Evolutionary conservation across 2,113 vertebrate genomes (phyloP).

Genomic region (Ceratotherium simum): DNA sequence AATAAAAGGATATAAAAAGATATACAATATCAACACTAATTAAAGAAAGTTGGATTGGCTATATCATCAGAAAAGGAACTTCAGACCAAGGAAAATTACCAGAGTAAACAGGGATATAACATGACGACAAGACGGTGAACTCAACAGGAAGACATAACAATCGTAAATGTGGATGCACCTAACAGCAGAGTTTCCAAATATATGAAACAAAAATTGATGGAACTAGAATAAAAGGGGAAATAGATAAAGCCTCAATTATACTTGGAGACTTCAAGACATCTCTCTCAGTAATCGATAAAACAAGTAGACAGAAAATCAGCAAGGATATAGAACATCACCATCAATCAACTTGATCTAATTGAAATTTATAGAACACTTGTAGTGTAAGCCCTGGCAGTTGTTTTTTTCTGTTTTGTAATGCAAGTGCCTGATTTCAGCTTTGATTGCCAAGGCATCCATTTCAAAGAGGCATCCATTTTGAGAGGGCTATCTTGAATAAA

Average conservation of each 20-base stretch:
- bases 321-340: neutral
- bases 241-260: neutral
- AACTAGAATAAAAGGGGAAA: neutral
- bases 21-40: neutral
- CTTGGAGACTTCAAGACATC: constrained; percentile 9
- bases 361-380: neutral
- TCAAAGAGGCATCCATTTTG: too few species aligned
- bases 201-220: neutral
- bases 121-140: neutral
- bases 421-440: too few species aligned
- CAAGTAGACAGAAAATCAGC: neutral
- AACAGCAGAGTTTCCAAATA: neutral
- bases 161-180: neutral
- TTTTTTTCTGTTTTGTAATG: too few species aligned
- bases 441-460: too few species aligned
- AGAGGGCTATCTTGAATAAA: too few species aligned
- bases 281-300: neutral
- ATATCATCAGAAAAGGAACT: neutral
- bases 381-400: too few species aligned
- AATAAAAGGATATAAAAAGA: neutral
- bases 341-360: neutral
- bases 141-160: neutral
- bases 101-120: neutral
- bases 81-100: constrained; percentile 9
- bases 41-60: neutral